phyloP scores from a whole-genome alignment of 2,797 vertebrate species.

The Lepilemur ruficaudatus region DNA sequence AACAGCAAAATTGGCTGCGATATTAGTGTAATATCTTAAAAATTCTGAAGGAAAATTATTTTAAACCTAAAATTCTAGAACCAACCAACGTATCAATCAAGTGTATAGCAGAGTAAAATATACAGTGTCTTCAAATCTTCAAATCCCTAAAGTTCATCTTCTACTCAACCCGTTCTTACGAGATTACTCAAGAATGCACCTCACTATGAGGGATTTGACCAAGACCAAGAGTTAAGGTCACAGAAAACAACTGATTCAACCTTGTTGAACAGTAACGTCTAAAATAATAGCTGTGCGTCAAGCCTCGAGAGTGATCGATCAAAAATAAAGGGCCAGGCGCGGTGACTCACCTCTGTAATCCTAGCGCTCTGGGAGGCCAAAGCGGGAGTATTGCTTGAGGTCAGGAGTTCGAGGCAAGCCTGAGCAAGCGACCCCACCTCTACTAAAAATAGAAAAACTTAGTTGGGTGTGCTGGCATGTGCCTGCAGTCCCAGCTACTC shows the following conservation, averaged over 20 bases:
- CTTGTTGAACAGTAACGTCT: not conserved
- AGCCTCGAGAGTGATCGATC: not conserved
- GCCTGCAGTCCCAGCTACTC: not conserved
- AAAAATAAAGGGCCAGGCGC: not conserved
- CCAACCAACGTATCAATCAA: not conserved
- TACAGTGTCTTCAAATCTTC: not conserved
- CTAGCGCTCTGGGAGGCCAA: too few relatives aligned
- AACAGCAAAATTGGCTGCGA: not conserved
- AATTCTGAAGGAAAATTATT: not conserved
- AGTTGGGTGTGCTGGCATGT: accelerated
- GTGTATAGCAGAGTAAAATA: not conserved
- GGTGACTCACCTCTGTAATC: not conserved
- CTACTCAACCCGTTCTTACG: not conserved
- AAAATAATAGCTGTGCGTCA: not conserved
- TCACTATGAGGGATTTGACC: not conserved
- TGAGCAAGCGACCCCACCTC: not conserved
- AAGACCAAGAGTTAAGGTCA: not conserved
- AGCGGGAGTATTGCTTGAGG: not conserved
- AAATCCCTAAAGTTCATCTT: not conserved
- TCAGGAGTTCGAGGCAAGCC: not conserved
- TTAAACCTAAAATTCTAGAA: constrained; percentile 14
- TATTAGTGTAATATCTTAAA: not conserved
- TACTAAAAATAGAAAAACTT: not conserved
- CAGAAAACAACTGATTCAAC: not conserved
- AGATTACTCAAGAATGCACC: not conserved